These are phyloP conservation scores for Linurgus olivaceus DNA, from an alignment of 2,797 vertebrate genomes.

Conservation along the genomic window DNA sequence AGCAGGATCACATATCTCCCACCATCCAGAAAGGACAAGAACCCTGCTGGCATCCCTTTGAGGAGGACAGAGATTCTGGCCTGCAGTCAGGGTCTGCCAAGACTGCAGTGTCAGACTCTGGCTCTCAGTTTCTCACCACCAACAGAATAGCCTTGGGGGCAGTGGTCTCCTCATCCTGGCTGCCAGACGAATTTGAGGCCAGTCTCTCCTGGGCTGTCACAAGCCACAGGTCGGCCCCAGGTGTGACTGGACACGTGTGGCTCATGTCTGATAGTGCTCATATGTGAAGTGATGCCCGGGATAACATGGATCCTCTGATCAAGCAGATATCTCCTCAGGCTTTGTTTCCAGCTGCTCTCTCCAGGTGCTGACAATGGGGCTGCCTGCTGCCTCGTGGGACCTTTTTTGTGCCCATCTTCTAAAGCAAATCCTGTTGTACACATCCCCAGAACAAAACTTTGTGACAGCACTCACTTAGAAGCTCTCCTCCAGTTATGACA, in stretches of 20 bases:
- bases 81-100: neutral
- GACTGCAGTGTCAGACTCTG: neutral
- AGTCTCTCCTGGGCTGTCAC: neutral
- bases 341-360: neutral
- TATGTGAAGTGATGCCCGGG: neutral
- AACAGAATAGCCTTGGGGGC: neutral
- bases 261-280: neutral
- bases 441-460: neutral
- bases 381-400: neutral
- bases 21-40: neutral
- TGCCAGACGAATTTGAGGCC: neutral
- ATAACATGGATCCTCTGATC: neutral
- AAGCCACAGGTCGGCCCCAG: neutral
- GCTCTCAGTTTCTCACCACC: fast-evolving
- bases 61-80: neutral
- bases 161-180: fast-evolving
- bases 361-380: neutral
- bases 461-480: fast-evolving
- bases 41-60: neutral
- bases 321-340: neutral
- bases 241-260: neutral
- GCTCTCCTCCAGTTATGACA: neutral
- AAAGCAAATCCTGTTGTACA: neutral
- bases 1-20: neutral
- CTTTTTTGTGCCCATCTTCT: neutral